Conservation (phyloP, 2,888 invertebrate species). For the Argyresthia goedartella region DNA sequence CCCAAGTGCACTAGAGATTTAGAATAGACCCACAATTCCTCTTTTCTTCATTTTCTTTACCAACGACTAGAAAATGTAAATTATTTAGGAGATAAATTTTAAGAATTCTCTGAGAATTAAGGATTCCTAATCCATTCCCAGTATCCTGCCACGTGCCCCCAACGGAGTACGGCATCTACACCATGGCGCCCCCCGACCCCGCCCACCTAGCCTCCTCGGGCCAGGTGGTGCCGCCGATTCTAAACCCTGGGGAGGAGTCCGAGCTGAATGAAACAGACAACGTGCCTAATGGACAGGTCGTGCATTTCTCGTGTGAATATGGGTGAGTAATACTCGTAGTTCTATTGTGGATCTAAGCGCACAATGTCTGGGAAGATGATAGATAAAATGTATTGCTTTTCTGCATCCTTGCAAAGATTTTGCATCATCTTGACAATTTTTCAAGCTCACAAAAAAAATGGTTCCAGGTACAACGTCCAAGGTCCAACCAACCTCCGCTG, state of each 20-base stretch:
- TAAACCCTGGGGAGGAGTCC: constrained; percentile 59
- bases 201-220: constrained; percentile 27
- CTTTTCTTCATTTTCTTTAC: no score
- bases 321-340: constrained; percentile 55
- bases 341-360: no score
- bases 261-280: constrained; percentile 71
- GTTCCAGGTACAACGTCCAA: constrained; percentile 68
- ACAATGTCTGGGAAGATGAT: neutral
- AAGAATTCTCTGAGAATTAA: no score
- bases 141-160: constrained; percentile 80
- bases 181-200: constrained; percentile 49
- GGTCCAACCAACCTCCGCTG: constrained; percentile 82
- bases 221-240: constrained; percentile 22
- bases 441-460: neutral
- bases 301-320: constrained; percentile 81
- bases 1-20: no score
- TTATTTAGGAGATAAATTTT: no score
- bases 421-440: no score
- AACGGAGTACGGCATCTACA: constrained; percentile 77
- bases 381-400: neutral
- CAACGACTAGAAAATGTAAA: no score
- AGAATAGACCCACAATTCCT: no score
- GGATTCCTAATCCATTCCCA: no score
- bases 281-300: constrained; percentile 77
- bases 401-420: no score